phyloP scores from a whole-genome alignment of 2,113 vertebrate species.

The Trematomus loennbergii region DNA sequence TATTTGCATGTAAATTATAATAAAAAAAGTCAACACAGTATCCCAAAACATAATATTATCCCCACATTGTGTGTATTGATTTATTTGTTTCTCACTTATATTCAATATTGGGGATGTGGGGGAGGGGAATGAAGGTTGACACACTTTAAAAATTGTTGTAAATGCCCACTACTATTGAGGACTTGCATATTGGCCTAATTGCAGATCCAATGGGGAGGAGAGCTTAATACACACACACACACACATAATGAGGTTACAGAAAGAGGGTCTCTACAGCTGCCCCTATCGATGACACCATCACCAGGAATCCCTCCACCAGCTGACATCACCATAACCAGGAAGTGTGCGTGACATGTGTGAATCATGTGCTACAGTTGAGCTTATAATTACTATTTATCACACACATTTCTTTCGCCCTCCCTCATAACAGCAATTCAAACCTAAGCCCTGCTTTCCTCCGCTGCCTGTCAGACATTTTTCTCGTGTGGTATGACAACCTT shows the following conservation, averaged over 20 bases:
- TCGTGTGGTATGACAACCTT: background rate
- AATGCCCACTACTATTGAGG: background rate
- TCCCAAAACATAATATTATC: no score
- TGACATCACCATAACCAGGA: slow-evolving; percentile 60
- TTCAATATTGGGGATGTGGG: background rate
- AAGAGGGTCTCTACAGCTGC: slow-evolving; percentile 24
- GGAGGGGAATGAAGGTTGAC: background rate
- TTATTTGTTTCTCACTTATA: no score
- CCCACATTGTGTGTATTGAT: no score
- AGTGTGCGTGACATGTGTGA: slow-evolving; percentile 14
- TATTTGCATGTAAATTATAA: no score
- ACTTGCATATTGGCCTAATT: slow-evolving; percentile 22
- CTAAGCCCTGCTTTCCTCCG: background rate
- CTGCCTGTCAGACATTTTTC: slow-evolving; percentile 12
- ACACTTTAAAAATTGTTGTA: background rate
- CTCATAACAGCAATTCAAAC: background rate
- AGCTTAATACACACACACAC: slow-evolving; percentile 2
- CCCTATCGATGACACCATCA: slow-evolving; percentile 51
- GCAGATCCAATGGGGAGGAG: background rate
- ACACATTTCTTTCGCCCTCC: background rate
- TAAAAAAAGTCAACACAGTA: no score
- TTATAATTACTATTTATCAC: background rate
- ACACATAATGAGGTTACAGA: slow-evolving; percentile 19
- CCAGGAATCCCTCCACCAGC: slow-evolving; percentile 64
- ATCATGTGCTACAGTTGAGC: background rate